Base-by-base conservation (phyloP, 2,888 invertebrate genomes). In the Erebia palarica region DNA sequence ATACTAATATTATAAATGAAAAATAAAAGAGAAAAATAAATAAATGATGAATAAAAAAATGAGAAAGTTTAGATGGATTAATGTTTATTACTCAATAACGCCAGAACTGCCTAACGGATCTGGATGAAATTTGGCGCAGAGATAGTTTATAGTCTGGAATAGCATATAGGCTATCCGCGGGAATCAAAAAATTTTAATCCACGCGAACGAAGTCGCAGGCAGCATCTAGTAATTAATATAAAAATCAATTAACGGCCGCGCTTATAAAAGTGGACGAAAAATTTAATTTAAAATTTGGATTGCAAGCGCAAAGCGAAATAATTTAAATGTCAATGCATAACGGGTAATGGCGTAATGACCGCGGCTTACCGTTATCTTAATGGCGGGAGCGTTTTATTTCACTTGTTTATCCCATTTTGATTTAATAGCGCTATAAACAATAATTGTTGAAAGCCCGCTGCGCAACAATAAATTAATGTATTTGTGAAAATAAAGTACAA, bases 331-430 rank as follows among this genome's bases (percentile, higher is more conserved):
- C 58, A 66, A 58, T 58, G 66, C 57, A 57, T 47, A 66, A 57
- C 57, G 66, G 44, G 18, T 66, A 58, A 66, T 58, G 66, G 47
- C 66, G 57, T 66, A 66, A 66, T 66, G 66, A 66, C 66, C 66
- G 66, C 57, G 66, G 66, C 57, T 66, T 47, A 55, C 53, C 57
- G 66, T 21, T 66, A 47, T 66, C 65, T 65, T 65, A 65, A 65
- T 65, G 65, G 65, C 13, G 42, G 57, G 47, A 53, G 55, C 55
- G 57, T 57, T 55, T 65, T 55, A 65, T 57, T 65, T 13, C 27
- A 57, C 65, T 65, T 65, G 65, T 65, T 57, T 65, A 65, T 65
- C 42, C 57, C 65, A 8, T 53, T 65, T 55, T 65, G 65, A 65
- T 65, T 49, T 65, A 65, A 65, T 55, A 55, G 55, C 42, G 14